phyloP scores from a whole-genome alignment of 2,797 vertebrate genomes.

The Acipenser transmontanus region DNA sequence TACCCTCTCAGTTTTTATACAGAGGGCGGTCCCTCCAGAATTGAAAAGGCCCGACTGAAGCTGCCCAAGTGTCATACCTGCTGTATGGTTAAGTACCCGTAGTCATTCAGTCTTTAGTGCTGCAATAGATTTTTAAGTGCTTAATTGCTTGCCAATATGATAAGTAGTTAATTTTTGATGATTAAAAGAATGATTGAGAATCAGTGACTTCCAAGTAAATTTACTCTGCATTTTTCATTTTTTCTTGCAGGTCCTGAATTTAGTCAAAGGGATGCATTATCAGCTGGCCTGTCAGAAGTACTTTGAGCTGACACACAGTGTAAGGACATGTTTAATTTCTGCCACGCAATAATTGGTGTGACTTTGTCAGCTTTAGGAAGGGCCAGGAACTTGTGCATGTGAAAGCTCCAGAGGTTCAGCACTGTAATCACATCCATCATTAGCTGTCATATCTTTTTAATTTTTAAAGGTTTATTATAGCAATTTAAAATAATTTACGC shows the following conservation, averaged over 20 bases:
- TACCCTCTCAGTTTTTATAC: too few relatives aligned
- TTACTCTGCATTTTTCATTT: conserved; percentile 9
- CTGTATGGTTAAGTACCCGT: too few relatives aligned
- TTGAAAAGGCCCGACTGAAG: too few relatives aligned
- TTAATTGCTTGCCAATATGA: not conserved
- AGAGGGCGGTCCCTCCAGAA: too few relatives aligned
- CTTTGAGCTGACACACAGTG: conserved; percentile 89
- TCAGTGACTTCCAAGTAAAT: conserved; percentile 4
- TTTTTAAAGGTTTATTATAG: conserved; percentile 48
- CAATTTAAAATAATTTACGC: conserved; percentile 34
- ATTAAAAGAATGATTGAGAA: not conserved
- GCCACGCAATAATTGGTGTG: conserved; percentile 19
- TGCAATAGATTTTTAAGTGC: not conserved
- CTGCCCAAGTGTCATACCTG: too few relatives aligned
- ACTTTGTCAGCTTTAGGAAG: conserved; percentile 28
- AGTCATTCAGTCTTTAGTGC: too few relatives aligned
- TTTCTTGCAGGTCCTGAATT: conserved; percentile 77
- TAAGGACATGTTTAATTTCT: conserved; percentile 63
- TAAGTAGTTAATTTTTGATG: not conserved
- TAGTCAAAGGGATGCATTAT: conserved; percentile 95
- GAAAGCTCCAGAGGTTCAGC: conserved; percentile 27
- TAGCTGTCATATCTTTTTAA: conserved; percentile 42
- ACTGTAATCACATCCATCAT: conserved; percentile 43
- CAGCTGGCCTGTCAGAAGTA: conserved; percentile 98
- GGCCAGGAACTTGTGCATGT: conserved; percentile 25